Evolutionary conservation across 2,113 vertebrate genomes (phyloP).

Genomic region (Ophiodon elongatus): DNA sequence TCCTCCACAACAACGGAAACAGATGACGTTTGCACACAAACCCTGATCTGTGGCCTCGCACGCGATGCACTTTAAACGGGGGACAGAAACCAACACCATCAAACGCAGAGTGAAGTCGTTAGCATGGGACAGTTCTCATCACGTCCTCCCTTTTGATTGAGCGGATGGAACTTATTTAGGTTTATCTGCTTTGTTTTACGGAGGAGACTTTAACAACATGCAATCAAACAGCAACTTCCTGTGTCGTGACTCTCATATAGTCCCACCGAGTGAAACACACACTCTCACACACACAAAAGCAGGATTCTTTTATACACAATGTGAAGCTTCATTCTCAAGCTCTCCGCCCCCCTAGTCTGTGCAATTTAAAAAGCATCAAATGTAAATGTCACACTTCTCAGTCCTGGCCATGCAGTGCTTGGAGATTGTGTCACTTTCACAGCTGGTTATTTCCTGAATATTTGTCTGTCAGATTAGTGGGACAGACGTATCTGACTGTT

Average conservation of each 20-base stretch:
- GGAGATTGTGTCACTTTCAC: constrained; percentile 21
- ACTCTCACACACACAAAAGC: neutral
- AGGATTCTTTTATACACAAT: constrained; percentile 17
- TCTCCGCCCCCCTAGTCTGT: neutral
- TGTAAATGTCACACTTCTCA: constrained; percentile 48
- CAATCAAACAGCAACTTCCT: neutral
- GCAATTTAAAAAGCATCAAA: constrained; percentile 38
- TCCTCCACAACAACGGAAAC: neutral
- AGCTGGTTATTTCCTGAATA: constrained; percentile 34
- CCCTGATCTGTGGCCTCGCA: neutral
- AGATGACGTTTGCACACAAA: constrained; percentile 5
- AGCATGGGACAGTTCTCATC: neutral
- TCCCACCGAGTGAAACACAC: neutral
- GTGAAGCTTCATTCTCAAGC: constrained; percentile 24
- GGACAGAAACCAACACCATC: neutral
- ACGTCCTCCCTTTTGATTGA: too few relatives aligned
- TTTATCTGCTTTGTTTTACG: neutral
- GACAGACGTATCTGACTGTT: constrained; percentile 16
- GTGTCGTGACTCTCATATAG: neutral
- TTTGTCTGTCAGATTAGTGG: constrained; percentile 36
- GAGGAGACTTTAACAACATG: neutral
- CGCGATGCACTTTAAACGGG: neutral
- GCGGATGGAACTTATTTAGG: neutral
- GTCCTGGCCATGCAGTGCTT: neutral
- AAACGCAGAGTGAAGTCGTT: neutral